Base-by-base conservation (phyloP, 92 coral and sea anemone genomes). In the Epizoanthus fatuus region DNA sequence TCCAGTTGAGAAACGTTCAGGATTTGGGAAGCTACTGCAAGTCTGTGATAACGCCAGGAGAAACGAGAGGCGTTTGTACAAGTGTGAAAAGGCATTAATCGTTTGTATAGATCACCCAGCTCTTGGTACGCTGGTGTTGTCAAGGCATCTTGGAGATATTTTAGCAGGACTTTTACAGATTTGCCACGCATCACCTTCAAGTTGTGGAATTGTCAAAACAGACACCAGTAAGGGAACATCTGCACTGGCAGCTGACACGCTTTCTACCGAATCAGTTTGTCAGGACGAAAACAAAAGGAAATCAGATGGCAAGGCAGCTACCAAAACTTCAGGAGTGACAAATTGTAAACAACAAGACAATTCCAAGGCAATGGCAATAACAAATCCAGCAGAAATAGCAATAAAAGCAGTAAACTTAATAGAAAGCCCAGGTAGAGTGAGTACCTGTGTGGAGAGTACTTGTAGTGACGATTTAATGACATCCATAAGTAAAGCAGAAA, bases 91-190 rank as follows among this genome's bases (percentile, higher is more conserved):
- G 74, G 81, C 88, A 2, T 73, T 96, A 74, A 84, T 93, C 32
- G 81, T 70, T 22, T 96, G 97, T 62, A 80, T 89, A 20, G 85
- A 89, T 49, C 90, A 92, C 17, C 94, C 95, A 1, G 84, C 90
- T 1, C 76, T 96, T 25, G 98, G 99, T 70, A 60, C 96, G 6
- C 54, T 96, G 47, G 80, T 96, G 49, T 76, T 96, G 84, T 96
- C 98, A 9, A 90, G 96, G 54, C 99, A 96, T 80, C 85, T 96
- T 11, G 95, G 94, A 3, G 99, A 96, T 63, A 72, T 96, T 16
- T 51, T 96, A 54, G 89, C 96, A 3, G 93, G 98, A 0, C 90
- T 96, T 20, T 68, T 96, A 29, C 99, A 94, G 91, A 86, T 94
- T 37, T 86, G 89, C 68, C 72, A 87, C 84, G 95, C 98, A 0